Evolutionary conservation across 2,888 invertebrate genomes (phyloP), one percentile per base, ranked within the genome.

Genomic region (Eutolmus rufibarbis): DNA sequence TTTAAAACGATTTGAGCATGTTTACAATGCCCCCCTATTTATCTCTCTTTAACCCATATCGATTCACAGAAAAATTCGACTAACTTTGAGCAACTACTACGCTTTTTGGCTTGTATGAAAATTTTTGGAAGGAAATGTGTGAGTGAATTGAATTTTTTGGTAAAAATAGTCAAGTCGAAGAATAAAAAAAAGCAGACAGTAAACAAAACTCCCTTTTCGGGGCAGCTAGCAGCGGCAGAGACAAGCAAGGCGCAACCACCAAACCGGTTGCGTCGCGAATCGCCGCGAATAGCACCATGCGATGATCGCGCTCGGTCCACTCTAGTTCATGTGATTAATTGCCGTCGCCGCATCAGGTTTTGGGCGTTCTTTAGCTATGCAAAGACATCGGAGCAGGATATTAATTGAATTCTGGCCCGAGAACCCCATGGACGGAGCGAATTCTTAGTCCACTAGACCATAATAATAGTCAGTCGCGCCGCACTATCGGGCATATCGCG

Each of bases 271-370:
- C 28, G 14, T 46, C 12, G 51, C 76, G 16, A 76, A 76, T 76
- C 43, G 16, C 76, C 34, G n/a, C 34, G 37, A 37, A 37, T 37
- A 76, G 76, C 76, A 76, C 76, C 19, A n/a, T 34, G 57, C 82
- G n/a, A 31, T 28, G 9, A n/a, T 28, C 56, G 31, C 19, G 23
- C 8, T 81, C 40, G 34, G 40, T 56, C 31, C 51, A 81, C 57
- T 57, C 57, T 57, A 57, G 57, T 37, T 82, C 82, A 28, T 37
- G 37, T 82, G 82, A 82, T 82, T 82, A 82, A 82, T 82, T 82
- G 51, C 37, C 14, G 23, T 66, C 34, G 34, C 37, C 19, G 37
- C 23, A 66, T 28, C 51, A 79, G 79, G 79, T 79, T 79, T 79
- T 46, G 16, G 78, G 37, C n/a, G 19, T 43, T 78, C 23, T 78